A percentile compares a stretch with the other conserved stretches of the same genome.
phyloP scores from a whole-genome alignment of 2,888 invertebrate genomes.

The Cepaea hortensis region DNA sequence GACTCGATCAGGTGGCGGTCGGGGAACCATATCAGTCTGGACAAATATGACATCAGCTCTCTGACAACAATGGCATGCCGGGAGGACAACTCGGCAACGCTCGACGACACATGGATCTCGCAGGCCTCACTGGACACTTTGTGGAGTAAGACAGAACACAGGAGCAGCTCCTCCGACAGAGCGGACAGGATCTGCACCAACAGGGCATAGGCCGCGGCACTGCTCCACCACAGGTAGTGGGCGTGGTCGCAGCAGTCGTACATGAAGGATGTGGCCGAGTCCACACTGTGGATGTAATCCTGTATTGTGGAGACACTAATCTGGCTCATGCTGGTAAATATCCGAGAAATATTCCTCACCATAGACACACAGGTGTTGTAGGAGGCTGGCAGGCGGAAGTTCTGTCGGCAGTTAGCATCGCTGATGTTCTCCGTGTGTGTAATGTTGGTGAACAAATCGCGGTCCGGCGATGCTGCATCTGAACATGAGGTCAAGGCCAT shows the following conservation, averaged over 20 bases:
- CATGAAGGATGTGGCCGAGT: constrained; percentile 7
- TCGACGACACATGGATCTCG: not conserved
- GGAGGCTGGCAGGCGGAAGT: constrained; percentile 2
- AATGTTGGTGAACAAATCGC: constrained; percentile 12
- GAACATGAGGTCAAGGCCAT: constrained; percentile 34
- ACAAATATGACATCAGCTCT: not conserved
- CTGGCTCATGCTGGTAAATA: constrained; percentile 11
- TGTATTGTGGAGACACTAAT: constrained; percentile 15
- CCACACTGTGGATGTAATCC: not conserved
- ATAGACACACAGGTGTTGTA: constrained; percentile 17
- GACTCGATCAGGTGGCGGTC: not conserved
- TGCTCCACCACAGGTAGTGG: constrained; percentile 38
- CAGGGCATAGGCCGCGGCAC: constrained; percentile 9
- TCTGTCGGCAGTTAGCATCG: not conserved
- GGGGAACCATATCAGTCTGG: not conserved
- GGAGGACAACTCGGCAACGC: constrained; percentile 15
- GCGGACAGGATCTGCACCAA: constrained; percentile 18
- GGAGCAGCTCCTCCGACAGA: constrained; percentile 36
- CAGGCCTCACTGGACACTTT: not conserved
- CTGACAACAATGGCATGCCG: not conserved
- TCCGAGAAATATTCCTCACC: not conserved
- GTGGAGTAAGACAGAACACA: constrained; percentile 31
- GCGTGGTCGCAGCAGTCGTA: constrained; percentile 32
- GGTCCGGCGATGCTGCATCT: not conserved
- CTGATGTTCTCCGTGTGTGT: not conserved